Evolutionary conservation across 2,113 vertebrate species (phyloP).

Genomic region (Anoplopoma fimbria): DNA sequence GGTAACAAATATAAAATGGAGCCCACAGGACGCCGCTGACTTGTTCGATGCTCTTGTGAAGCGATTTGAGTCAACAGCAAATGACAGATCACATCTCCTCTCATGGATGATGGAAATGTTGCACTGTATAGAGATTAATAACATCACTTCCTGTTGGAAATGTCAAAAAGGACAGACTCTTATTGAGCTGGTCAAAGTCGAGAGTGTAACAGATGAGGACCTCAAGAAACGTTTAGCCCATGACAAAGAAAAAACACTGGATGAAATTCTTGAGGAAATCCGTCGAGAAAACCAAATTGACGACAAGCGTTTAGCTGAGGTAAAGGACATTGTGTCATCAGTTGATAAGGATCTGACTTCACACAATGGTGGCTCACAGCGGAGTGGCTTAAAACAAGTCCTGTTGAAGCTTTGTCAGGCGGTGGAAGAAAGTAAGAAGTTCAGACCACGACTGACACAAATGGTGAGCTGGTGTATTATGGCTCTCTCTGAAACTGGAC

Average conservation of each 20-base stretch:
- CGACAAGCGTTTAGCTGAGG: not conserved
- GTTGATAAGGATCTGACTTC: not conserved
- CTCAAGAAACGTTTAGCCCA: not conserved
- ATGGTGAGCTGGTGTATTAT: conserved; percentile 79
- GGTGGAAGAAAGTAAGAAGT: conserved; percentile 18
- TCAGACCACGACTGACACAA: conserved; percentile 66
- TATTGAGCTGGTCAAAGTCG: not conserved
- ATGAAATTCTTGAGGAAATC: conserved; percentile 71
- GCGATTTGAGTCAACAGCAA: conserved; percentile 25
- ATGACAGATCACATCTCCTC: conserved; percentile 6
- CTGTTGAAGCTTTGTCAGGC: conserved; percentile 36
- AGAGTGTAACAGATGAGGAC: not conserved
- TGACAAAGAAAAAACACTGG: conserved; percentile 40
- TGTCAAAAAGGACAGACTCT: rapidly evolving
- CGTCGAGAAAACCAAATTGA: conserved; percentile 36
- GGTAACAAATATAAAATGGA: conserved; percentile 60
- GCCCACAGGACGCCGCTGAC: rapidly evolving
- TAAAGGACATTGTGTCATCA: conserved; percentile 56
- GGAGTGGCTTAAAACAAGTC: not conserved
- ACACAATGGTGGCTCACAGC: not conserved
- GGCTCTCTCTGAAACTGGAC: conserved; percentile 67
- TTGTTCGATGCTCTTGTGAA: conserved; percentile 61
- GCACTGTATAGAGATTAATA: conserved; percentile 65
- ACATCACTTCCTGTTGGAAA: conserved; percentile 40
- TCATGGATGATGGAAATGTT: conserved; percentile 62